Evolutionary conservation across 1,140 invertebrate genomes (phyloP).

Genomic region (Oncopodura yosiiana): DNA sequence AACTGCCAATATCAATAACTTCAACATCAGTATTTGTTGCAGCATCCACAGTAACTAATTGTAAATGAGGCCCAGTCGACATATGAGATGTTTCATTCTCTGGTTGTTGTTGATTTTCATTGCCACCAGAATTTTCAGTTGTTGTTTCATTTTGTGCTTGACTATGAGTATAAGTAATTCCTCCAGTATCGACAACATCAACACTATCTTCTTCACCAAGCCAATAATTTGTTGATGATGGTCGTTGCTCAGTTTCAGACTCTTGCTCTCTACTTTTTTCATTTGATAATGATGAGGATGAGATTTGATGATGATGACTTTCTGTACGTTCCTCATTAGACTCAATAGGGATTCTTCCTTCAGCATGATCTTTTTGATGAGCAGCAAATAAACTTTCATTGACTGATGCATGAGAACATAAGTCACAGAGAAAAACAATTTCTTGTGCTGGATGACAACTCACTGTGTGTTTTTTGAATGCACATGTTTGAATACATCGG

Average conservation of each 20-base stretch:
- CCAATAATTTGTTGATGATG: conserved; percentile 35
- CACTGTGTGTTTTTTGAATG: conserved; percentile 56
- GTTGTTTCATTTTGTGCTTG: not conserved
- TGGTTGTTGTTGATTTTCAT: too few species aligned
- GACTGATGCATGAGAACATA: conserved; percentile 51
- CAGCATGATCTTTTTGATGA: conserved; percentile 50
- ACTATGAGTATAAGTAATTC: conserved; percentile 49
- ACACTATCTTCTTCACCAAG: conserved; percentile 45
- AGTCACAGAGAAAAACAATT: conserved; percentile 47
- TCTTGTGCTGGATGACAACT: conserved; percentile 50
- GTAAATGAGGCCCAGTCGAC: too few species aligned
- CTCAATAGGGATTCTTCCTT: conserved; percentile 37
- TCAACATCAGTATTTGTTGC: too few species aligned
- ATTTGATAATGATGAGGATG: not conserved
- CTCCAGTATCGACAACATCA: conserved; percentile 50
- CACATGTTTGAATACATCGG: conserved; percentile 55
- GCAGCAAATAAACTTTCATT: conserved; percentile 48
- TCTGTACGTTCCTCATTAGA: conserved; percentile 38
- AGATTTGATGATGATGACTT: conserved; percentile 44
- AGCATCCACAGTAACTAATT: too few species aligned
- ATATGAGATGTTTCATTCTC: too few species aligned
- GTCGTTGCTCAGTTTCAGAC: too few species aligned
- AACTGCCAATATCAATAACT: too few species aligned
- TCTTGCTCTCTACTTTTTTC: not conserved
- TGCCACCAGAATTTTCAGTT: not conserved